Evolutionary conservation across 2,113 vertebrate species (phyloP), one percentile per base, ranked within the genome.

Genomic region (Engraulis encrasicolus): DNA sequence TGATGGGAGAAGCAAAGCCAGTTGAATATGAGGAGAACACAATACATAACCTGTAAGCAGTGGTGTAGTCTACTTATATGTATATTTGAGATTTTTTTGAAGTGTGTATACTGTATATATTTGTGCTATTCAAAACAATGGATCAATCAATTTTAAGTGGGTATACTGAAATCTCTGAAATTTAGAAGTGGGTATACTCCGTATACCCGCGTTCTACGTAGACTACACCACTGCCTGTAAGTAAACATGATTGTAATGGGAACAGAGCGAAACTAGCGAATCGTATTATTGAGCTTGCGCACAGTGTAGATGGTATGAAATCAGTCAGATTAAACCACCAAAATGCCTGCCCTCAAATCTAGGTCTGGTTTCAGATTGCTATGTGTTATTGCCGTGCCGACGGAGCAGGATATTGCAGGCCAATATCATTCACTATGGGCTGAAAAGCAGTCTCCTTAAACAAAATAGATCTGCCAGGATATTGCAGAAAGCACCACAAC

Each of bases 391-490:
- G n/a, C n/a, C n/a, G n/a, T 27, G 11, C 58, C 23, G 11, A 1
- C 15, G 6, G 58, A 2, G 31, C 23, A 14, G 23, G 58, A 31
- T 66, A 31, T 31, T 27, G 58, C 58, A 7, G 58, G 58, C 58
- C 23, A 31, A 27, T 66, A 66, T 27, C 23, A 66, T 66, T 66
- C 31, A 66, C 58, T 27, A 2, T 31, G 5, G 58, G 58, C 58
- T 66, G 23, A n/a, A 66, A 66, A 66, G 23, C 23, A 27, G 58
- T 66, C 23, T 66, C 58, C 58, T 66, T 66, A 66, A 27, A 66
- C 58, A 66, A 66, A 80, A 80, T 50, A 81, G 15, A 81, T 81
- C 20, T 81, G 17, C 31, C 27, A 38, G 80, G 80, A 81, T 81
- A 54, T 54, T 81, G 31, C n/a, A 20, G 80, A 37, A 54, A 23